Percentiles rank a stretch among this genome's conserved stretches.
Conservation (phyloP, 2,113 vertebrate genomes). For the Numida meleagris region DNA sequence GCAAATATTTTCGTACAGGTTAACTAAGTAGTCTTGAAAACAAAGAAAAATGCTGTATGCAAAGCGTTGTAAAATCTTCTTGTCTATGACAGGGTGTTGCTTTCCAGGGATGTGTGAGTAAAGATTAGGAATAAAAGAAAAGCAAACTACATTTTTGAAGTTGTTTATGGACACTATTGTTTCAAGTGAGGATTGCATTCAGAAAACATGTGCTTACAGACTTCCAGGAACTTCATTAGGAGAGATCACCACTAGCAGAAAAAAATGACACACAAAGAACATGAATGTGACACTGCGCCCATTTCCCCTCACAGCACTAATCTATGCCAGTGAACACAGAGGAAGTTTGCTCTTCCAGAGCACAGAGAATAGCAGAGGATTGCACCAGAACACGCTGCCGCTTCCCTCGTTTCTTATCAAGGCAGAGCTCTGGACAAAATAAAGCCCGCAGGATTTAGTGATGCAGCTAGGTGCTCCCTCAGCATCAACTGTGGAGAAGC, state of each 20-base stretch:
- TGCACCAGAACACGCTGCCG: neutral
- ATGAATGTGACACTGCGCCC: rapidly evolving
- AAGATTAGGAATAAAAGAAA: neutral
- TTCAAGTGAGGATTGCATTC: neutral
- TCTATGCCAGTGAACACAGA: neutral
- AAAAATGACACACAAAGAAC: neutral
- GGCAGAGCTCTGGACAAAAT: neutral
- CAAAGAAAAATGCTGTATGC: conserved; percentile 32
- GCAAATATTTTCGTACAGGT: conserved; percentile 63
- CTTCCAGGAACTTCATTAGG: neutral
- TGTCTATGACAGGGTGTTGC: neutral
- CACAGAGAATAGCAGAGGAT: neutral
- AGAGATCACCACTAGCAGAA: neutral
- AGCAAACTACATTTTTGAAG: neutral
- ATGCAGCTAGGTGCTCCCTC: neutral
- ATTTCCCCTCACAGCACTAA: rapidly evolving
- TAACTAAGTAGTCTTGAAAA: conserved; percentile 4
- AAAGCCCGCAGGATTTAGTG: neutral
- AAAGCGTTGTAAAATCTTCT: conserved; percentile 34
- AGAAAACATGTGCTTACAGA: neutral
- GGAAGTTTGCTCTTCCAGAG: neutral
- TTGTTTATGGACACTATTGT: neutral
- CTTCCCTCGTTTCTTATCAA: neutral
- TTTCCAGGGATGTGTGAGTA: neutral
- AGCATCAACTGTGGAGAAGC: neutral